Percentiles rank a stretch among this genome's conserved stretches.
These are phyloP conservation scores for Lasioglossum albipes DNA, from an alignment of 1,140 invertebrate species.

Conservation along the genomic window DNA sequence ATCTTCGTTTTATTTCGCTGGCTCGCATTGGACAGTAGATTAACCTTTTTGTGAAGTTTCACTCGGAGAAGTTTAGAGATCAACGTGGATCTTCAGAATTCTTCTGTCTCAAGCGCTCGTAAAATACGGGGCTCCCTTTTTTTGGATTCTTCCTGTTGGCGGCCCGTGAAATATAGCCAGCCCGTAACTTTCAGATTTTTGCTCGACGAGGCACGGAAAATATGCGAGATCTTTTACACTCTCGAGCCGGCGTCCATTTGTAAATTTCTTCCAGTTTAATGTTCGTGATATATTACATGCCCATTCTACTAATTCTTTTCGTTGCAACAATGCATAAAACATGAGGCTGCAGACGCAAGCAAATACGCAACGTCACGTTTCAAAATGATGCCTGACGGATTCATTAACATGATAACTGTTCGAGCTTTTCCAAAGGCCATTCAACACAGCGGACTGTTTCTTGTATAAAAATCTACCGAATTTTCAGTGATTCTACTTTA, in stretches of 20 bases:
- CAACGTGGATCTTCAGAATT: not conserved
- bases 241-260: not conserved
- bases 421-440: too few relatives aligned
- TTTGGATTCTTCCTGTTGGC: not conserved
- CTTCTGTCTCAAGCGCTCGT: not conserved
- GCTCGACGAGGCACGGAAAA: not conserved
- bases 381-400: too few relatives aligned
- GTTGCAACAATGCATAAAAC: not conserved
- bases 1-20: too few relatives aligned
- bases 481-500: too few relatives aligned
- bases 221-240: not conserved
- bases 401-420: too few relatives aligned
- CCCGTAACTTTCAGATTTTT: not conserved
- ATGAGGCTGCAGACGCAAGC: too few relatives aligned
- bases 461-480: too few relatives aligned
- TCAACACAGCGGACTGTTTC: too few relatives aligned
- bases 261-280: not conserved
- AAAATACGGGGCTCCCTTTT: not conserved
- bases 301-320: not conserved
- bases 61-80: too few relatives aligned
- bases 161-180: not conserved
- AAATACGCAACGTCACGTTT: too few relatives aligned
- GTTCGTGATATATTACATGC: not conserved
- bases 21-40: not conserved
- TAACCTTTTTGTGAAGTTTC: not conserved